phyloP scores from a whole-genome alignment of 2,888 invertebrate genomes.

The Chironomus tentans region DNA sequence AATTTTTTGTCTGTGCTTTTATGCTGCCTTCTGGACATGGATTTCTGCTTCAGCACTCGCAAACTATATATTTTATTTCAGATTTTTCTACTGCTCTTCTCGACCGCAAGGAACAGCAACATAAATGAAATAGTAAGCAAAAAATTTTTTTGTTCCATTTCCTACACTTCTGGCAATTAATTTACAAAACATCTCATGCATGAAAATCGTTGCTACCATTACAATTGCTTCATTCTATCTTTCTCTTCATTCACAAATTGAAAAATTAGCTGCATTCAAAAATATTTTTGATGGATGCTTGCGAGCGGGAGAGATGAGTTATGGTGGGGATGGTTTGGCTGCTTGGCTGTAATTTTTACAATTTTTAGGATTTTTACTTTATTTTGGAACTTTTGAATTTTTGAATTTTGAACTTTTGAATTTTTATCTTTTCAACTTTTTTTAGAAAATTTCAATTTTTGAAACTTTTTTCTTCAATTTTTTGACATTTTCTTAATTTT shows the following conservation, averaged over 20 bases:
- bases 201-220: neutral
- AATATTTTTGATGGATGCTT: too few species aligned
- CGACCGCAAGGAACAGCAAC: neutral
- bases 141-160: neutral
- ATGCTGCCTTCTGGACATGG: neutral
- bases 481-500: too few species aligned
- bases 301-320: too few species aligned
- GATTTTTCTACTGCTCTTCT: neutral
- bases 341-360: too few species aligned
- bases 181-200: neutral
- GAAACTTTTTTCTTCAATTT: too few species aligned
- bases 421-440: too few species aligned
- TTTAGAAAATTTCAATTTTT: too few species aligned
- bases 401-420: too few species aligned
- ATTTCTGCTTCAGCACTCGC: neutral
- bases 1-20: neutral
- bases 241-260: neutral
- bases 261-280: neutral
- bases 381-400: too few species aligned
- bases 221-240: neutral
- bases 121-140: neutral
- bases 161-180: conserved; percentile 2
- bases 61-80: neutral
- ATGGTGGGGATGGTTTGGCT: too few species aligned
- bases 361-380: too few species aligned